Evolutionary conservation across 64 coral and sea anemone species (phyloP), one percentile per base, ranked within the genome.

Genomic region (Porites lutea): DNA sequence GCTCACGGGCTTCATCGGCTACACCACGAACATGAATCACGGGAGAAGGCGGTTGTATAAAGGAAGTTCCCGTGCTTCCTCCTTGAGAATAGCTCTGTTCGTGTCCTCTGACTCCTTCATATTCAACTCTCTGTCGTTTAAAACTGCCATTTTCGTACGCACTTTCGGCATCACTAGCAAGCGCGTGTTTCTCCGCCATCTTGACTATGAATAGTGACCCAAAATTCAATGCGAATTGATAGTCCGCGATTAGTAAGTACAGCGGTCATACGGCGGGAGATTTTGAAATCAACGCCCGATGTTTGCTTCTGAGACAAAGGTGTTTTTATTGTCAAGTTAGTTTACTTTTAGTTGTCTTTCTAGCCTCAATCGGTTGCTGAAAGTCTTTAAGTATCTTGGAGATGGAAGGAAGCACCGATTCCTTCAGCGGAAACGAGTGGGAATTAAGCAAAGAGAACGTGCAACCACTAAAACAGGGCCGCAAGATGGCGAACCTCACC

Each of bases 361-460:
- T 72, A 19, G 0, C 8, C 37, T 27, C 8, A 44, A 54, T 71
- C 75, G 47, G 13, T 19, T 72, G 14, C 49, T 50, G 7, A 65
- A 58, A 54, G n/a, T 55, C n/a, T 21, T 18, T 20, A 13, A n/a
- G 19, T 89, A 67, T 88, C 2, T 78, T 13, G 19, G 19, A 87
- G 75, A 99, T 98, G 93, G 96, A 83, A 14, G 91, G 47, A 61
- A 89, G 54, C 47, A 48, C 64, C n/a, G 88, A 98, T 79, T 74
- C 90, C 59, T 65, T 59, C 44, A 48, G 66, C 54, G 50, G 82
- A 0, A 99, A 87, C 50, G 97, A 99, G 79, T 99, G 97, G 97
- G 97, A 99, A 55, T 66, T 99, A 53, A 96, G 97, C 85, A 99
- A 99, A 92, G 97, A 99, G 74, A 99, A 99, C 52, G 94, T 99